These are phyloP conservation scores for Cantharis rustica DNA, from an alignment of 2,888 invertebrate species.

Conservation along the genomic window DNA sequence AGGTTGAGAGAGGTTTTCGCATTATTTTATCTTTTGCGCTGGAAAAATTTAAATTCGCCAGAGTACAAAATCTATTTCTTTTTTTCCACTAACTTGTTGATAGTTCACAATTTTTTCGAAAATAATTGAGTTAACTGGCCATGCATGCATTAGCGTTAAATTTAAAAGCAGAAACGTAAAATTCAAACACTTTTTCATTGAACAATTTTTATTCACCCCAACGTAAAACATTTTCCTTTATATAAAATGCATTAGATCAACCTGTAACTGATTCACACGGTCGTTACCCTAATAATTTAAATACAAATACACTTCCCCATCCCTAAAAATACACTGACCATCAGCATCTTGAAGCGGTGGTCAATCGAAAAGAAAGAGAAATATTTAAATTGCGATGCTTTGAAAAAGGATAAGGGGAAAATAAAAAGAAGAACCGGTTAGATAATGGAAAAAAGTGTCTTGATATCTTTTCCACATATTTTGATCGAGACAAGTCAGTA, in stretches of 20 bases:
- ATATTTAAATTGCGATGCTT: slow-evolving; percentile 37
- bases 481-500: slow-evolving; percentile 45
- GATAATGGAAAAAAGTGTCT: slow-evolving; percentile 42
- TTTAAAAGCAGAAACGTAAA: slow-evolving; percentile 2
- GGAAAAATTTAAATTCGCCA: neutral
- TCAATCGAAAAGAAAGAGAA: slow-evolving; percentile 25
- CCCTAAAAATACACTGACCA: slow-evolving; percentile 35
- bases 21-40: neutral
- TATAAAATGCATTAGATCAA: slow-evolving; percentile 52
- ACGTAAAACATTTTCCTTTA: slow-evolving; percentile 35
- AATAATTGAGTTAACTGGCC: neutral
- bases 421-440: slow-evolving; percentile 49
- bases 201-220: slow-evolving; percentile 11
- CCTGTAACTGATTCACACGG: slow-evolving; percentile 53
- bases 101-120: neutral
- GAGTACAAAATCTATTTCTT: neutral
- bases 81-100: neutral
- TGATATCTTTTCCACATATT: slow-evolving; percentile 37
- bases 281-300: slow-evolving; percentile 42
- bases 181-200: slow-evolving; percentile 10
- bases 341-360: slow-evolving; percentile 29
- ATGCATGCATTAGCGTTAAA: neutral
- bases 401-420: slow-evolving; percentile 42
- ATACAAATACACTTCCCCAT: slow-evolving; percentile 45
- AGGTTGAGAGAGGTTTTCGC: neutral